Evolutionary conservation across 2,888 invertebrate genomes (phyloP).

Genomic region (Hyposoter didymator): DNA sequence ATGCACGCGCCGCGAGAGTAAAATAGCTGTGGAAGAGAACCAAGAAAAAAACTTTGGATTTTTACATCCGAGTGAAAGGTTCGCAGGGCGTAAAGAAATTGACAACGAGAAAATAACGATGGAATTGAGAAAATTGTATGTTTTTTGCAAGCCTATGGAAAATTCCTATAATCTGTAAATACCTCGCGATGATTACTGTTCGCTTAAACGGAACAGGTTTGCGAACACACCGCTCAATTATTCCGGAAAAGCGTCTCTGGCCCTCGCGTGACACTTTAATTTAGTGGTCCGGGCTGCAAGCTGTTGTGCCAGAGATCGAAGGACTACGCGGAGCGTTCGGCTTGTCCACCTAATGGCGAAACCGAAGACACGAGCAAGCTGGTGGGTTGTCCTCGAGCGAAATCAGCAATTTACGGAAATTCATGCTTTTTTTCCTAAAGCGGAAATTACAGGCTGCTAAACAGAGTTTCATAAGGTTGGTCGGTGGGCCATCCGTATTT

Average conservation of each 20-base stretch:
- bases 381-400: conserved; percentile 71
- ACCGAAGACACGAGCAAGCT: conserved; percentile 9
- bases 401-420: conserved; percentile 80
- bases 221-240: conserved; percentile 48
- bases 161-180: conserved; percentile 3
- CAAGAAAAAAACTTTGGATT: neutral
- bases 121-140: conserved; percentile 64
- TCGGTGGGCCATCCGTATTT: conserved; percentile 42
- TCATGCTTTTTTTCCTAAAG: conserved; percentile 77
- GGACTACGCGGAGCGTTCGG: neutral
- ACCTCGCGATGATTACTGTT: conserved; percentile 43
- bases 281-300: conserved; percentile 61
- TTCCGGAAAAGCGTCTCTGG: conserved; percentile 59
- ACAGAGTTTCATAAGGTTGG: conserved; percentile 62
- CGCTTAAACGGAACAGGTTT: conserved; percentile 52
- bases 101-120: conserved; percentile 25
- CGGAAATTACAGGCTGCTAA: conserved; percentile 80
- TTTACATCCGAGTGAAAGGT: conserved; percentile 21
- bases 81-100: neutral
- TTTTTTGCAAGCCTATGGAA: conserved; percentile 48
- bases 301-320: conserved; percentile 48
- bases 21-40: conserved; percentile 18
- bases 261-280: conserved; percentile 66
- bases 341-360: neutral
- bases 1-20: neutral